phyloP scores from a whole-genome alignment of 2,797 vertebrate species.

The Betta splendens region DNA sequence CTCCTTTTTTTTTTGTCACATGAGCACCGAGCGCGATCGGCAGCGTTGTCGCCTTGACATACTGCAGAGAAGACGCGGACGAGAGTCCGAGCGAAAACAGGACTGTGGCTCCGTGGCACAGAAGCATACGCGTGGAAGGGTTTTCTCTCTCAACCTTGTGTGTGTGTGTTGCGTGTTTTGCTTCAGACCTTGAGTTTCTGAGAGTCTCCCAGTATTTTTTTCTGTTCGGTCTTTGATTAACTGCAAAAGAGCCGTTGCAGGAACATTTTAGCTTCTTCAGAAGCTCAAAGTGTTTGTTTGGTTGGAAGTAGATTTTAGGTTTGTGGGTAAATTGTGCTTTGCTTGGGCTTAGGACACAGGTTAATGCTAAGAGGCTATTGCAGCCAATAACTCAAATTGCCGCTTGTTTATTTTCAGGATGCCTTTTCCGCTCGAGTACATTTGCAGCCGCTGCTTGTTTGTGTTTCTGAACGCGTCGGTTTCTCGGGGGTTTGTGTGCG shows the following conservation, averaged over 20 bases:
- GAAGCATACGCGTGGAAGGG: too few relatives aligned
- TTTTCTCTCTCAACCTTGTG: neutral
- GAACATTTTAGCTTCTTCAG: too few relatives aligned
- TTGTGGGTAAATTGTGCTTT: too few relatives aligned
- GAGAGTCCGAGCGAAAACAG: neutral
- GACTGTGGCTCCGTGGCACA: neutral
- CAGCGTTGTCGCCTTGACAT: neutral
- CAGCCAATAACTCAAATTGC: too few relatives aligned
- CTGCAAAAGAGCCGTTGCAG: too few relatives aligned
- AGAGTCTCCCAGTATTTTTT: slow-evolving; percentile 1
- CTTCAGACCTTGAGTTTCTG: neutral
- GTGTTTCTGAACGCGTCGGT: slow-evolving; percentile 1
- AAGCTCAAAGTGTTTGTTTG: too few relatives aligned
- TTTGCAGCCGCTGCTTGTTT: slow-evolving; percentile 20
- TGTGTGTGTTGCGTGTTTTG: neutral
- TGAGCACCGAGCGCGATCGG: slow-evolving; percentile 3
- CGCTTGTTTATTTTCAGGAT: slow-evolving; percentile 27
- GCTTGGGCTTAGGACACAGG: too few relatives aligned
- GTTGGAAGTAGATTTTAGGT: too few relatives aligned
- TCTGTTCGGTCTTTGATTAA: too few relatives aligned
- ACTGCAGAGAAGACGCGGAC: neutral
- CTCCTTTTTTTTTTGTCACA: too few relatives aligned
- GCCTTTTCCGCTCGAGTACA: slow-evolving; percentile 31
- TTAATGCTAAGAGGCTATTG: too few relatives aligned
- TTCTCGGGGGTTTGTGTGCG: slow-evolving; percentile 18